Percentiles rank a stretch among this genome's conserved stretches.
These are phyloP conservation scores for Calliscelio sp. DNA, from an alignment of 2,888 invertebrate species.

Conservation along the genomic window DNA sequence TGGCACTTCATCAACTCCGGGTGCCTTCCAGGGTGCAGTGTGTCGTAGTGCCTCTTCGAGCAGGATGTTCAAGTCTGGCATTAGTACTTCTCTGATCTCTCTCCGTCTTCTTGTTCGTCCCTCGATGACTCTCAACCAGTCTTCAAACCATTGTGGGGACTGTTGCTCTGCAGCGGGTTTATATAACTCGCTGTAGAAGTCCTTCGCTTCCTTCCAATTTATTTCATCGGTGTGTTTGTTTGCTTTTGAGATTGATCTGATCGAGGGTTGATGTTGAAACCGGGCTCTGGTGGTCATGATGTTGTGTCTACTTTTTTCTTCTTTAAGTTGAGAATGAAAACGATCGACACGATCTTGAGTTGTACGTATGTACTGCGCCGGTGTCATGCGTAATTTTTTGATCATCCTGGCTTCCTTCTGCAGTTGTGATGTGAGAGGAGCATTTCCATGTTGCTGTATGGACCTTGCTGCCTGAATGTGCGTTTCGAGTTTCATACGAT, in stretches of 20 bases:
- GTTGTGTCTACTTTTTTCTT: slow-evolving; percentile 6
- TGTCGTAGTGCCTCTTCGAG: slow-evolving; percentile 1
- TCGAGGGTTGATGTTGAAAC: slow-evolving; percentile 20
- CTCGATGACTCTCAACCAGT: not conserved
- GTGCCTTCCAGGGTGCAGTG: slow-evolving; percentile 9
- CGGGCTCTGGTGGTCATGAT: not conserved
- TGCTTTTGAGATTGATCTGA: slow-evolving; percentile 13
- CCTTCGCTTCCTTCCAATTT: slow-evolving; percentile 9
- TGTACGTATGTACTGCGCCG: not conserved
- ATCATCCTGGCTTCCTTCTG: not conserved
- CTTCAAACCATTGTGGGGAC: slow-evolving; percentile 5
- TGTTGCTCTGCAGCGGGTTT: slow-evolving; percentile 7
- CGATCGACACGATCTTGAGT: slow-evolving; percentile 19
- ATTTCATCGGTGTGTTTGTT: not conserved
- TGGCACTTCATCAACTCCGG: not conserved
- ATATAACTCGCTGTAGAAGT: slow-evolving; percentile 8
- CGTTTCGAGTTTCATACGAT: not conserved
- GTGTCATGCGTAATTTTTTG: not conserved
- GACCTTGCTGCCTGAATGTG: not conserved
- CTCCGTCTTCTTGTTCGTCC: not conserved
- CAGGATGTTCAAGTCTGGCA: not conserved
- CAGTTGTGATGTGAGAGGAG: not conserved
- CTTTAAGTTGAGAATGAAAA: not conserved
- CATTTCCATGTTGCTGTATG: not conserved
- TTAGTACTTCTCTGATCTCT: not conserved